Percentiles rank a stretch among this genome's conserved stretches.
Evolutionary conservation across 2,113 vertebrate genomes (phyloP).

Genomic region (Chaenocephalus aceratus): DNA sequence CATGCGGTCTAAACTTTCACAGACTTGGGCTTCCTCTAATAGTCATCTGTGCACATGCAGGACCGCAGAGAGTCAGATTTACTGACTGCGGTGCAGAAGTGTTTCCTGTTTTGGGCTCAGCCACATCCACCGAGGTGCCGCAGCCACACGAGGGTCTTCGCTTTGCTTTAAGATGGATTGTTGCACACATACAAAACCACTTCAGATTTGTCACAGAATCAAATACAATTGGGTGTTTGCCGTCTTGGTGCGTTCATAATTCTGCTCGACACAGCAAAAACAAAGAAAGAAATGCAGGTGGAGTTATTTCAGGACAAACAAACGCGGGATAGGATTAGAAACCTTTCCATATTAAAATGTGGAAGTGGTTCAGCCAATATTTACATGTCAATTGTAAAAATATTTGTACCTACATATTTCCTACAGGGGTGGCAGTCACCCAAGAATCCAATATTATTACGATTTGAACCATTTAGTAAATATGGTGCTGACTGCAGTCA

Average conservation of each 20-base stretch:
- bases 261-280: neutral
- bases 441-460: too few species aligned
- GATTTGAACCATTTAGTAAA: too few species aligned
- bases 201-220: neutral
- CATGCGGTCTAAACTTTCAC: constrained; percentile 69
- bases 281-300: neutral
- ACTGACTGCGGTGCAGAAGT: constrained; percentile 75
- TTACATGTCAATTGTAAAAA: neutral
- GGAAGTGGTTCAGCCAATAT: neutral
- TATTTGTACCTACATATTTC: neutral
- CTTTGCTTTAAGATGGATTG: constrained; percentile 1
- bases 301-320: neutral
- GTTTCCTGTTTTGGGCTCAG: constrained; percentile 81
- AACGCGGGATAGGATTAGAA: neutral
- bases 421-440: too few species aligned
- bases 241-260: neutral
- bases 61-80: constrained; percentile 79
- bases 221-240: neutral
- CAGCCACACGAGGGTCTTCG: constrained; percentile 43
- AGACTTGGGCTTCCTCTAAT: constrained; percentile 74
- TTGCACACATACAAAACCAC: neutral
- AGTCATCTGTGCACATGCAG: constrained; percentile 67
- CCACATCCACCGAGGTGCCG: constrained; percentile 77
- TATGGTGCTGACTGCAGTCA: too few species aligned
- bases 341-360: neutral